Evolutionary conservation across 2,797 vertebrate genomes (phyloP), one percentile per base, ranked within the genome.

Genomic region (Morus bassanus): DNA sequence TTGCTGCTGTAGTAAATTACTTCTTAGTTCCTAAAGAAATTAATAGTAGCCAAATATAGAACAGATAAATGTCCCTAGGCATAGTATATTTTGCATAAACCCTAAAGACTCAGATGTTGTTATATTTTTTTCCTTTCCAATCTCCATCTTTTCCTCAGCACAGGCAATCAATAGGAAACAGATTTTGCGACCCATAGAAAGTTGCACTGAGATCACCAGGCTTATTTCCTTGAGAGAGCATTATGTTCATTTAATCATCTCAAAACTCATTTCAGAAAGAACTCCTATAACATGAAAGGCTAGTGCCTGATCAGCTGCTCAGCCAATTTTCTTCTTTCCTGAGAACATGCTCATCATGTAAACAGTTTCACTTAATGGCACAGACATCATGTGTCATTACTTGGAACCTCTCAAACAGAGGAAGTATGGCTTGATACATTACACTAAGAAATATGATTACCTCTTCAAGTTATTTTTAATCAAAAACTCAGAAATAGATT

Each of bases 391-490:
- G 14, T 81, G 61, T 54, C 50, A 83, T 92, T 91, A 79, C 63
- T 41, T 69, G 74, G 56, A 92, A 64, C 35, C 46, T 88, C 61
- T 81, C 48, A 46, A 80, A 91, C 48, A 53, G 37, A 82, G 83
- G 74, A 93, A 74, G 17, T 57, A 77, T 78, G 77, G 57, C 67
- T 94, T 83, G 70, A 78, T 93, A 46, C 67, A 84, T 88, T 69
- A 90, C n/a, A 79, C 72, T 91, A 92, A 78, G 70, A 95, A 97
- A 94, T 94, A 16, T 39, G 68, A 87, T 91, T 88, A 93, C 54
- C 27, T 82, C 46, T 96, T 88, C 61, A 83, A 95, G 51, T 59
- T 87, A 64, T 69, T 96, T 96, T 95, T 89, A 94, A 95, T 91
- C 19, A 91, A 94, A 94, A 70, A 11, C 14, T 75, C 61, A 48